Conservation (phyloP, 2,888 invertebrate genomes). For the Hypena proboscidalis region DNA sequence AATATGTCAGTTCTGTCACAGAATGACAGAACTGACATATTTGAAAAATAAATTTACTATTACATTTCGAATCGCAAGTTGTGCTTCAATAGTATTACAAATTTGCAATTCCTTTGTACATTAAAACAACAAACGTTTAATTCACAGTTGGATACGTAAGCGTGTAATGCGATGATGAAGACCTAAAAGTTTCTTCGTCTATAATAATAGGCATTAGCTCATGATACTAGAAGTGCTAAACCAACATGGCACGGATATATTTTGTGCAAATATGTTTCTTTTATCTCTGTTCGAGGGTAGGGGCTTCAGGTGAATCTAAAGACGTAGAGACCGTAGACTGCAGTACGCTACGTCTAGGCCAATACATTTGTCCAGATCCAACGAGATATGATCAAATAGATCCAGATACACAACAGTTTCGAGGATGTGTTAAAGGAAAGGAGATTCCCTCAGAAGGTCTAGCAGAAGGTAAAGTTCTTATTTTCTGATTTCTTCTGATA, state of each 20-base stretch:
- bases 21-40: too few relatives aligned
- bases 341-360: slow-evolving; percentile 90
- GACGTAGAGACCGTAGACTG: slow-evolving; percentile 85
- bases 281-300: slow-evolving; percentile 42
- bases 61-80: too few relatives aligned
- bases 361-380: slow-evolving; percentile 93
- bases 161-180: slow-evolving; percentile 1
- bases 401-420: slow-evolving; percentile 94
- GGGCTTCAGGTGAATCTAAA: slow-evolving; percentile 66
- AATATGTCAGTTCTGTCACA: too few relatives aligned
- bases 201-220: too few relatives aligned
- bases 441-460: slow-evolving; percentile 87
- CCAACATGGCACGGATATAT: slow-evolving; percentile 28
- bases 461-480: slow-evolving; percentile 87
- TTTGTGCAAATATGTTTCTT: slow-evolving; percentile 45
- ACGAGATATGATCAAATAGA: slow-evolving; percentile 91
- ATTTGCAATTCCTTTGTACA: too few relatives aligned
- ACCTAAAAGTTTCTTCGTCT: not conserved
- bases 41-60: too few relatives aligned
- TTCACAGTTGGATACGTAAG: too few relatives aligned
- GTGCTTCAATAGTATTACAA: too few relatives aligned
- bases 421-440: slow-evolving; percentile 88
- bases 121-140: too few relatives aligned
- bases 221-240: too few relatives aligned
- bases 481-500: not conserved